These are phyloP conservation scores for Dryas iulia DNA, from an alignment of 1,140 invertebrate genomes.

Conservation along the genomic window DNA sequence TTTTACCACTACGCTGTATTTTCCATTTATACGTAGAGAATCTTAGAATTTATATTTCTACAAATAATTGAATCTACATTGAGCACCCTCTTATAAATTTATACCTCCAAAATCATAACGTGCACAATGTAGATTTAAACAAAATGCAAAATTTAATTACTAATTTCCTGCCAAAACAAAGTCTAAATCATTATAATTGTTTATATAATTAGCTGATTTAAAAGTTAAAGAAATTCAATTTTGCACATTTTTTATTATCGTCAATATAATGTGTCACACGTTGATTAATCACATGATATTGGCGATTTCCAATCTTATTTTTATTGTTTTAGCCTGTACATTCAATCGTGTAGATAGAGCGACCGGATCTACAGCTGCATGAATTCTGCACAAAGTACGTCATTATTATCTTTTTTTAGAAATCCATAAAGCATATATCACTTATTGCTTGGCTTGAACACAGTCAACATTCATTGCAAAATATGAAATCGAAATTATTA, in stretches of 20 bases:
- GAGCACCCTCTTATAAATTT: background rate
- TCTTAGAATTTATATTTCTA: background rate
- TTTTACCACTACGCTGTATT: conserved; percentile 34
- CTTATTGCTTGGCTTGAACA: conserved; percentile 24
- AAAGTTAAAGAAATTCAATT: conserved; percentile 14
- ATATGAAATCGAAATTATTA: background rate
- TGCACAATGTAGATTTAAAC: background rate
- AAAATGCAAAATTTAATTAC: conserved; percentile 19
- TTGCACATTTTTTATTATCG: conserved; percentile 23
- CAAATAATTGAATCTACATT: background rate
- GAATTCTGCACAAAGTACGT: conserved; percentile 59
- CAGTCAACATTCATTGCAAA: background rate
- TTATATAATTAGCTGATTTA: too few species aligned
- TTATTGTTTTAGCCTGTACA: conserved; percentile 63
- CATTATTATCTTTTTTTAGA: conserved; percentile 54
- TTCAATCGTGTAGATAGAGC: conserved; percentile 65
- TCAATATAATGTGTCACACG: conserved; percentile 10
- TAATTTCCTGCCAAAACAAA: background rate
- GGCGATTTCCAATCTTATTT: conserved; percentile 46
- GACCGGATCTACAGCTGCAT: conserved; percentile 62
- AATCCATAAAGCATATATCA: conserved; percentile 28
- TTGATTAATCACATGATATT: conserved; percentile 4
- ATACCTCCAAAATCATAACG: background rate
- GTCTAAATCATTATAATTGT: too few species aligned
- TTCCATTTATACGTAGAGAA: conserved; percentile 21